A percentile compares a stretch with the other conserved stretches of the same genome.
Conservation (phyloP, 2,888 invertebrate genomes). For the Rhaphigaster nebulosa region DNA sequence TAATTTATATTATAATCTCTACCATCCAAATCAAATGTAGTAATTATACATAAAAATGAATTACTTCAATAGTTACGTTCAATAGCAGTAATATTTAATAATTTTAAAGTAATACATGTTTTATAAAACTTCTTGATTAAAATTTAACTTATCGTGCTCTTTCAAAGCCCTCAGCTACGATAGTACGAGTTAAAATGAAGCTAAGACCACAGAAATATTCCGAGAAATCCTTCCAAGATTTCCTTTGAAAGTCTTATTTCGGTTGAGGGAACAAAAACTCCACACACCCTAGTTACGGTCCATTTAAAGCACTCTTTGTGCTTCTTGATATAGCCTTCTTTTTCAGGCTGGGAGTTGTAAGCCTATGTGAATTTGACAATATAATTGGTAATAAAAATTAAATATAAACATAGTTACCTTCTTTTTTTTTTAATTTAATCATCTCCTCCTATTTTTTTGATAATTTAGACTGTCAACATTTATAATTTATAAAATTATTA, state of each 20-base stretch:
- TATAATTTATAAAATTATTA: no score
- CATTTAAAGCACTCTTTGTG: background rate
- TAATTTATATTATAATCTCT: no score
- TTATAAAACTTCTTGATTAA: background rate
- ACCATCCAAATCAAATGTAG: no score
- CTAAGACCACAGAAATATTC: background rate
- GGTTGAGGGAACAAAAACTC: background rate
- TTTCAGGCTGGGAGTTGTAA: background rate
- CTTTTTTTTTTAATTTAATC: background rate
- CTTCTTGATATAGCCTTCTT: background rate
- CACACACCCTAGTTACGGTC: background rate
- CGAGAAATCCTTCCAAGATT: background rate
- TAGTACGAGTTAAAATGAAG: background rate
- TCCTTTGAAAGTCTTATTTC: constrained; percentile 34
- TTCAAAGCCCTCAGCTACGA: background rate
- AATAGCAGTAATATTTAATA: background rate
- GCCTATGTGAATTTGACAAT: background rate
- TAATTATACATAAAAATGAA: no score
- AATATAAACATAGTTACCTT: background rate
- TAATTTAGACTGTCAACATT: no score
- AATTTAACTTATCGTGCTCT: background rate
- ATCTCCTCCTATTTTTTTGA: background rate
- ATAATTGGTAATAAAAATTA: no score
- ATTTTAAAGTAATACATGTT: background rate
- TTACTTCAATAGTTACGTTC: no score